phyloP scores from a whole-genome alignment of 2,797 vertebrate genomes.

The Thaleichthys pacificus region DNA sequence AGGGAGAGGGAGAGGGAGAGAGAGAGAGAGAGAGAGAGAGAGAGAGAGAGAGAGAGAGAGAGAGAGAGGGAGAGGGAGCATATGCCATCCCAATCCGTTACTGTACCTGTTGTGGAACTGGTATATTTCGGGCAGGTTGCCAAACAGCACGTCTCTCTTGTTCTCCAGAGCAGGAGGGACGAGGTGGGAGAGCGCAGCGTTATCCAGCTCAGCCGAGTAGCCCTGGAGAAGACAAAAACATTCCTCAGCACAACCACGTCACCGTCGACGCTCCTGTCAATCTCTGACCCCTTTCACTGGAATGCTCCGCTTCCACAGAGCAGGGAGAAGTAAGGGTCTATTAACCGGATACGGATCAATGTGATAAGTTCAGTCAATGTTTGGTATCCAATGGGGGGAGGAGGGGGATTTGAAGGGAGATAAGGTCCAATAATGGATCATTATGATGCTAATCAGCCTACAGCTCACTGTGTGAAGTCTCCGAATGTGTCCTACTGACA shows the following conservation, averaged over 20 bases:
- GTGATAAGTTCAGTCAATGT: neutral
- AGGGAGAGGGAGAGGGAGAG: too few relatives aligned
- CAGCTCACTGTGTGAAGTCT: too few relatives aligned
- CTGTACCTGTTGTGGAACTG: conserved; percentile 90
- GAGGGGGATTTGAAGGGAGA: neutral
- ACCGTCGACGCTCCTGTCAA: neutral
- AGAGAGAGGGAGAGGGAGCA: too few relatives aligned
- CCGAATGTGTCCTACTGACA: too few relatives aligned
- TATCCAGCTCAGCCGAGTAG: conserved; percentile 87
- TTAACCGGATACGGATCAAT: neutral
- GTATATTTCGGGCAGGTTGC: conserved; percentile 91
- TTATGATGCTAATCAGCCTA: neutral
- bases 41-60: too few relatives aligned
- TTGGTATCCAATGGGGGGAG: neutral
- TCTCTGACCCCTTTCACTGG: neutral
- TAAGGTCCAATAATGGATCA: neutral
- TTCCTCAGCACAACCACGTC: neutral
- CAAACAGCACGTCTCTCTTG: conserved; percentile 91
- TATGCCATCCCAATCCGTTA: neutral
- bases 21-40: too few relatives aligned
- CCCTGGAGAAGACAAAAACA: conserved; percentile 72
- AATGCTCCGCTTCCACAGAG: too few relatives aligned
- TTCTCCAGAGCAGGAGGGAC: conserved; percentile 86
- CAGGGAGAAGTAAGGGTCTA: too few relatives aligned
- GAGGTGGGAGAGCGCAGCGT: conserved; percentile 85